Evolutionary conservation across 2,888 invertebrate genomes (phyloP), one percentile per base, ranked within the genome.

Genomic region (Synanthedon formicaeformis): DNA sequence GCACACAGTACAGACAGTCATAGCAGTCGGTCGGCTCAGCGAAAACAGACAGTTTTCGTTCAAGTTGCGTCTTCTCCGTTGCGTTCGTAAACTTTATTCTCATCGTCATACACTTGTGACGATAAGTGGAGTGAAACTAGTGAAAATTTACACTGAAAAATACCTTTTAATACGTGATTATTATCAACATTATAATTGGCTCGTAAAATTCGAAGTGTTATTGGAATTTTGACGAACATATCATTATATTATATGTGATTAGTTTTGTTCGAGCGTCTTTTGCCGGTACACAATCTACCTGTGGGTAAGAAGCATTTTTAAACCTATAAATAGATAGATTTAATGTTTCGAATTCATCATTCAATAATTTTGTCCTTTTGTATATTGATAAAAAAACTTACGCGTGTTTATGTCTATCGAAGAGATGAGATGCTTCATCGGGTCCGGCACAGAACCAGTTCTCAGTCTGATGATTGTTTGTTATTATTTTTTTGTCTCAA

Each of bases 81-180:
- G 34, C 10, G 34, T 34, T 34, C 34, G 34, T 34, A 68, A 75
- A 78, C 69, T 79, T 23, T 76, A 78, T 75, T 77, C 75, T 75
- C 77, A 74, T 78, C 79, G 78, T 77, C 79, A 73, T 72, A 73
- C 63, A 64, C 56, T 69, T 78, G 78, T 81, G 77, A 81, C 80
- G 73, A 69, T 63, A 75, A 78, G 79, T 81, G 81, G 65, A 81
- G 82, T 86, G 81, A 76, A 77, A 72, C 65, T 71, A 63, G 68
- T 67, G 61, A 64, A 41, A 53, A 65, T 55, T 34, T 60, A 66
- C 62, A 66, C 60, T 60, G 57, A 52, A 62, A 62, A 53, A 34
- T 34, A 34, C 2, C 6, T 34, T 34, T 34, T 34, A 10, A 34
- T 34, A 34, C 10, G 34, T 34, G 34, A 49, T 49, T 49, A 49